Percentiles rank a stretch among this genome's conserved stretches.
Conservation (phyloP, 2,888 invertebrate species). For the Caenorhabditis sp. region DNA sequence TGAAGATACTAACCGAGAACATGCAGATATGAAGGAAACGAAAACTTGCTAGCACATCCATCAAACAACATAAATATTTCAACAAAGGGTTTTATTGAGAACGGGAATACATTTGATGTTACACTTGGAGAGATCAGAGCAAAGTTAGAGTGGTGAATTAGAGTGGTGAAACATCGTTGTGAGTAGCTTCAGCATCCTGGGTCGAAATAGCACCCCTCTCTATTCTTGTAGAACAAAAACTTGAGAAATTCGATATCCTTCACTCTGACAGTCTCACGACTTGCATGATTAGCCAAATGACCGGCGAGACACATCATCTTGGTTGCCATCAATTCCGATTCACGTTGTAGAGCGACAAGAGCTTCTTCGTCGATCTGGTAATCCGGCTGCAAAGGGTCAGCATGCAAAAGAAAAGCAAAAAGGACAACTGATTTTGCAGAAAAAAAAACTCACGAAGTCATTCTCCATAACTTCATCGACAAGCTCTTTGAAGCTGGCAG, state of each 20-base stretch:
- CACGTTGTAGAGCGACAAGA: constrained; percentile 39
- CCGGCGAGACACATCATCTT: constrained; percentile 30
- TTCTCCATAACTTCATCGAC: constrained; percentile 27
- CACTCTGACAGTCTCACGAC: constrained; percentile 12
- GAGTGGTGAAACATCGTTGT: no score
- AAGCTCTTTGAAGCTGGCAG: constrained; percentile 8
- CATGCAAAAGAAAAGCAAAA: not conserved
- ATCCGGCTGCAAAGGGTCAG: constrained; percentile 12
- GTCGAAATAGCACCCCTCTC: constrained; percentile 18
- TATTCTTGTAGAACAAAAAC: constrained; percentile 6
- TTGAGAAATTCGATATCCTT: constrained; percentile 15
- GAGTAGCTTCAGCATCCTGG: not conserved
- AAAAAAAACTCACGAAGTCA: constrained; percentile 9
- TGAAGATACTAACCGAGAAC: no score
- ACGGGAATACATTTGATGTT: not conserved
- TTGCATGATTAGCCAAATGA: constrained; percentile 3
- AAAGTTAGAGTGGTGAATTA: no score
- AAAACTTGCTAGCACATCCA: no score
- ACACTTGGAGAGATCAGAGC: no score
- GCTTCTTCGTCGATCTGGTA: constrained; percentile 2
- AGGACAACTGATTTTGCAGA: not conserved
- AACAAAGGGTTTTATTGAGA: not conserved
- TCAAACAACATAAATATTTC: not conserved
- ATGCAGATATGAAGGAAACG: no score
- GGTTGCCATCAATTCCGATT: constrained; percentile 46